Percentiles rank a stretch among this genome's conserved stretches.
Conservation (phyloP, 2,113 vertebrate genomes). For the Clarias batrachus region DNA sequence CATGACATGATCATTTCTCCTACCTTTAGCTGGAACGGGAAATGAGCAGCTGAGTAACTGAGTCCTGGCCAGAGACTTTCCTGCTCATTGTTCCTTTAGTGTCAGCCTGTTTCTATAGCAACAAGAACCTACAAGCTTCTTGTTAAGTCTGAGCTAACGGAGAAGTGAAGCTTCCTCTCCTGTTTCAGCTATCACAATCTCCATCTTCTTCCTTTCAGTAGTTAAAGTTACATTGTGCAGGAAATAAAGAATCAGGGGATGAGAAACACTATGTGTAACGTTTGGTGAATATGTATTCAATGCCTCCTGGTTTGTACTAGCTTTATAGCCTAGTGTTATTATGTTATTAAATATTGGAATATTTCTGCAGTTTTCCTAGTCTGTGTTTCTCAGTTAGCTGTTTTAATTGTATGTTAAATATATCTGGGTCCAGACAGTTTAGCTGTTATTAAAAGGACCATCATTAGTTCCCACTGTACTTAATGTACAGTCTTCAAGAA, state of each 20-base stretch:
- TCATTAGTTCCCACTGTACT: too few species aligned
- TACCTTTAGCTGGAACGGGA: background rate
- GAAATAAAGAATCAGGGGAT: background rate
- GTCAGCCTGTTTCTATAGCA: conserved; percentile 64
- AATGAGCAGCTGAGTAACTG: background rate
- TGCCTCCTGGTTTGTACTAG: too few species aligned
- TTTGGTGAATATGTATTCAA: too few species aligned
- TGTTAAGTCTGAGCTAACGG: conserved; percentile 17
- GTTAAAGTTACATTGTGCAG: background rate
- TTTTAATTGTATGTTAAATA: too few species aligned
- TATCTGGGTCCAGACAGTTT: too few species aligned
- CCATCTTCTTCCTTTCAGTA: background rate
- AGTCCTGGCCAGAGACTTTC: conserved; percentile 21
- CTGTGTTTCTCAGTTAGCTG: too few species aligned
- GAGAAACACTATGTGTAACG: background rate
- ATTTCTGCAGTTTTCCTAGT: too few species aligned
- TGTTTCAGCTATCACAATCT: background rate
- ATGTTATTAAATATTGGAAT: too few species aligned
- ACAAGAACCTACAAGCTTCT: conserved; percentile 57
- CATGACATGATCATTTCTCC: background rate
- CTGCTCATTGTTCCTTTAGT: conserved; percentile 45
- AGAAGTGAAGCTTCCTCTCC: conserved; percentile 18
- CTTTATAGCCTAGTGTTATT: too few species aligned
- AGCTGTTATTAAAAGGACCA: too few species aligned
- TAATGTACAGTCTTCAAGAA: too few species aligned